Evolutionary conservation across 2,888 invertebrate species (phyloP).

Genomic region (Phaedon cochleariae): DNA sequence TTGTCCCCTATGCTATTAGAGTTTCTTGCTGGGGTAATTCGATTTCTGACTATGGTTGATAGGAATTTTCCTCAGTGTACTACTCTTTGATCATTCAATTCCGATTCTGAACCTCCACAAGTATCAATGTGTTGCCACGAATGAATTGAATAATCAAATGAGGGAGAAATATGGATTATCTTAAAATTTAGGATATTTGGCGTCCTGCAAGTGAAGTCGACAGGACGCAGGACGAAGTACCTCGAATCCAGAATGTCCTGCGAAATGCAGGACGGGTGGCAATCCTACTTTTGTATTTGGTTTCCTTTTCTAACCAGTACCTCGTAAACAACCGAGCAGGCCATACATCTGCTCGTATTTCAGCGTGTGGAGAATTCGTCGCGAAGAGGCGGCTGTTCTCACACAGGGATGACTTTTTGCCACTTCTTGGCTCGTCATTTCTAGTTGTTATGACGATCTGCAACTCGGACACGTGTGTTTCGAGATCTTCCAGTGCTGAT

Average conservation of each 20-base stretch:
- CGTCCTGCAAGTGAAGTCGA: too few relatives aligned
- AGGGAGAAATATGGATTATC: too few relatives aligned
- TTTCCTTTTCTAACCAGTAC: neutral
- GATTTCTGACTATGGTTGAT: too few relatives aligned
- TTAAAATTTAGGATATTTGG: too few relatives aligned
- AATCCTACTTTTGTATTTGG: neutral
- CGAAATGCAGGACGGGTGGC: too few relatives aligned
- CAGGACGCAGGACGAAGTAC: neutral
- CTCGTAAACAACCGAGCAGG: conserved; percentile 7
- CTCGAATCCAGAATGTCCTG: neutral
- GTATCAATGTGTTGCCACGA: too few relatives aligned
- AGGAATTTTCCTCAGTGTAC: too few relatives aligned
- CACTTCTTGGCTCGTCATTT: conserved; percentile 40
- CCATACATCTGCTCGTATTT: conserved; percentile 16
- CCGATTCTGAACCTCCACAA: too few relatives aligned
- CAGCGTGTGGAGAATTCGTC: conserved; percentile 23
- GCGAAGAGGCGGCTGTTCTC: conserved; percentile 39
- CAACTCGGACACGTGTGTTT: conserved; percentile 54
- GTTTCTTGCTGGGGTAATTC: too few relatives aligned
- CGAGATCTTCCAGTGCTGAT: conserved; percentile 57
- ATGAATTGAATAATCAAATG: too few relatives aligned
- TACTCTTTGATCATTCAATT: too few relatives aligned
- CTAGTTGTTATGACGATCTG: conserved; percentile 58
- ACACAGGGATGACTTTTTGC: conserved; percentile 44
- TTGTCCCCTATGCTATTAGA: too few relatives aligned